Conservation (phyloP, 1,140 invertebrate genomes). For the Dendroctonus valens region DNA sequence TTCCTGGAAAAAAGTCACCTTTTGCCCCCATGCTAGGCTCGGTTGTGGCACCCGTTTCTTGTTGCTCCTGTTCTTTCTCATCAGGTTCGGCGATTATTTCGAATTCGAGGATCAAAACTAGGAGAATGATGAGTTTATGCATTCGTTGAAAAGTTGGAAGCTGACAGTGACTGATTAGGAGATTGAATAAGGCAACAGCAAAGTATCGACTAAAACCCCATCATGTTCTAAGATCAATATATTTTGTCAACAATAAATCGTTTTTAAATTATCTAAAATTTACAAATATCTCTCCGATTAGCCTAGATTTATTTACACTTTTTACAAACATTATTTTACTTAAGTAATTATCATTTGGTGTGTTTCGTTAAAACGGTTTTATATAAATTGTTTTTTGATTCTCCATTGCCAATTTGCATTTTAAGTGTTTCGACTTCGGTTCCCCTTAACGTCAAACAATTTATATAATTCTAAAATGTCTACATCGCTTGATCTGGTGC, state of each 20-base stretch:
- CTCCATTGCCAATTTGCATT: too few species aligned
- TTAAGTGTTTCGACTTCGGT: too few species aligned
- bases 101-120: constrained; percentile 3
- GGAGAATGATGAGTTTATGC: background rate
- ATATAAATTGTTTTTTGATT: too few species aligned
- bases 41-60: background rate
- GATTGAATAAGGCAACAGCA: too few species aligned
- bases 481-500: too few species aligned
- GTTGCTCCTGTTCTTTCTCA: constrained; percentile 1
- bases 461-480: too few species aligned
- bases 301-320: constrained; percentile 44
- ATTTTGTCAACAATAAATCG: constrained; percentile 48
- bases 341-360: constrained; percentile 8
- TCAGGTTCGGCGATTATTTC: constrained; percentile 5
- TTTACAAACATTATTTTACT: background rate
- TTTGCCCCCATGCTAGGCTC: background rate
- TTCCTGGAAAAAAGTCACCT: background rate
- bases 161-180: too few species aligned
- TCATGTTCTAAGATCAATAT: constrained; percentile 39
- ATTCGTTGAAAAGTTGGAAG: background rate
- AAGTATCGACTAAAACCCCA: background rate
- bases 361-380: background rate
- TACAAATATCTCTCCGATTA: constrained; percentile 43
- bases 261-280: constrained; percentile 44
- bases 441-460: too few species aligned